These are phyloP conservation scores for Ochotona princeps DNA, from an alignment of 2,113 vertebrate species.

Conservation along the genomic window DNA sequence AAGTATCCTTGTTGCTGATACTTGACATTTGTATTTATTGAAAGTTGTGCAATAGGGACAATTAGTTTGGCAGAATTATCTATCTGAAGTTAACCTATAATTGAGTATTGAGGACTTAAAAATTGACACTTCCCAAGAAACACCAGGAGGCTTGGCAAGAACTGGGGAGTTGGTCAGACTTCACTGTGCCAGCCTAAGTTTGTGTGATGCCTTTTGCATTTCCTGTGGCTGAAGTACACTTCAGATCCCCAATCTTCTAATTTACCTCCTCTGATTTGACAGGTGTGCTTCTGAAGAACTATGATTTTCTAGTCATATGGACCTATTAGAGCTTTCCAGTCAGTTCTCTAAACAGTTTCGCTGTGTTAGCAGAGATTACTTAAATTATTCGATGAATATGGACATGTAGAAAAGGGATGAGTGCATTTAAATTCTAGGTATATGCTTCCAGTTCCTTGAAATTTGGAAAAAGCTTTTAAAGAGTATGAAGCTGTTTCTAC, in stretches of 20 bases:
- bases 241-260: not conserved
- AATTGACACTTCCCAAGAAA: not conserved
- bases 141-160: not conserved
- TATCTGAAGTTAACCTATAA: not conserved
- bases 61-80: not conserved
- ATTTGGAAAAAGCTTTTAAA: constrained; percentile 47
- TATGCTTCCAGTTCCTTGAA: constrained; percentile 16
- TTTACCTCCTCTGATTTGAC: constrained; percentile 10
- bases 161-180: not conserved
- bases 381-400: constrained; percentile 33
- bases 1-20: not conserved
- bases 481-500: constrained; percentile 47
- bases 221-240: not conserved
- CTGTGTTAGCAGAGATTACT: constrained; percentile 32
- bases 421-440: not conserved
- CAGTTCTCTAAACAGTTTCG: not conserved
- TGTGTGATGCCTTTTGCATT: not conserved
- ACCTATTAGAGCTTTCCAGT: not conserved
- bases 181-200: not conserved
- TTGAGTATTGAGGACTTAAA: not conserved
- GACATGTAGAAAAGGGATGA: not conserved
- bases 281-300: not conserved
- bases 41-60: not conserved
- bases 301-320: not conserved
- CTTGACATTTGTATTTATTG: not conserved